Base-by-base conservation (phyloP, 2,797 vertebrate genomes). In the Cheracebus regulus region DNA sequence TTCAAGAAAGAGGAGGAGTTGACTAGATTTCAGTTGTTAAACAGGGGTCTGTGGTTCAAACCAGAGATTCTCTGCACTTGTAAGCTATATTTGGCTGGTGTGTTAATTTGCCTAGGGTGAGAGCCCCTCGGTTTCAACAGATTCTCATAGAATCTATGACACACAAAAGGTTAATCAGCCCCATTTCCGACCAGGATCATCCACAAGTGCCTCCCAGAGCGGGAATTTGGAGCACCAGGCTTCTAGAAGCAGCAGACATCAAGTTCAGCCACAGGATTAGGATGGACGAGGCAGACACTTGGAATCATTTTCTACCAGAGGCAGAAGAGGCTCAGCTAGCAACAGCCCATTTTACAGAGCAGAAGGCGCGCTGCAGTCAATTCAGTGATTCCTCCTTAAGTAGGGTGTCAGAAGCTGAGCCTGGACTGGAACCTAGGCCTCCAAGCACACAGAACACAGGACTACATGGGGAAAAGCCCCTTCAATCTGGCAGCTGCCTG, bases 251-350 rank as follows among this genome's bases (percentile, higher is more conserved):
- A 33, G 46, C 22, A 44, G 67, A 46, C 20, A 46, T 76, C 67
- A 95, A 79, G 28, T 19, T 55, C 48, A 79, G 50, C 36, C 24
- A 19, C 1, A 5, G 33, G 44, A 83, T 67, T 76, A 13, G 55
- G n/a, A 76, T 50, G 41, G 57, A 48, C 39, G 67, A 79, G 57
- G 44, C 26, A 81, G 93, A 50, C 58, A 10, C 58, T 92, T 79
- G 79, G 90, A 95, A 94, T 80, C 46, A 48, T 85, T 85, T 79
- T 96, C 48, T 50, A 12, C 17, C 73, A 83, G 88, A 57, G 58
- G 24, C 11, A 4, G 76, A 90, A 91, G 52, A 7, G 24, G 84
- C 79, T 90, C 20, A 12, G n/a, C 39, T n/a, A 17, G 5, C 19
- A 28, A 41, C 26, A 75, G 22, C 7, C 67, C 48, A 15, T 50